Percentiles rank a stretch among this genome's conserved stretches.
Conservation (phyloP, 2,113 vertebrate species). For the Poecile atricapillus region DNA sequence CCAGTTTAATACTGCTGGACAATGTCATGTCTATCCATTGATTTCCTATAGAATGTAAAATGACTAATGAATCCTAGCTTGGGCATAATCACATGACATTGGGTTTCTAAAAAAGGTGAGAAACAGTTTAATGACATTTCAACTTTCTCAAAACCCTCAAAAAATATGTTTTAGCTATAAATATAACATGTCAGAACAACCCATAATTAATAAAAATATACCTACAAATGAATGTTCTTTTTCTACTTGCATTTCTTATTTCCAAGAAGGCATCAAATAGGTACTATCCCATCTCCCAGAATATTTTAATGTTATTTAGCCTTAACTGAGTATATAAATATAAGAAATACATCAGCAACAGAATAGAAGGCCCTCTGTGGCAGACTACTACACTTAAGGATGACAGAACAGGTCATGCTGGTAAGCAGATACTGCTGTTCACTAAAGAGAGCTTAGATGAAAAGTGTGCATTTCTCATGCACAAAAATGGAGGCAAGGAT, state of each 20-base stretch:
- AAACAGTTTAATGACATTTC: background rate
- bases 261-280: background rate
- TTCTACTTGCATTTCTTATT: background rate
- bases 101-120: background rate
- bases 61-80: background rate
- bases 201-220: background rate
- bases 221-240: background rate
- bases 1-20: background rate
- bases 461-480: background rate
- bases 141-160: background rate
- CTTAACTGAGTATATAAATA: background rate
- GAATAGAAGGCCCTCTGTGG: background rate
- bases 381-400: background rate
- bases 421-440: background rate
- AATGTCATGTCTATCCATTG: background rate
- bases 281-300: background rate
- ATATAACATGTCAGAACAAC: background rate
- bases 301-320: background rate
- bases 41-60: background rate
- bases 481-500: background rate
- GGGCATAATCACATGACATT: background rate
- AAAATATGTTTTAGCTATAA: background rate
- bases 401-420: background rate
- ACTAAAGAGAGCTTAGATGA: background rate
- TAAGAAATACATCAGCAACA: background rate